Evolutionary conservation across 2,113 vertebrate genomes (phyloP), one percentile per base, ranked within the genome.

Genomic region (Aptenodytes patagonicus): DNA sequence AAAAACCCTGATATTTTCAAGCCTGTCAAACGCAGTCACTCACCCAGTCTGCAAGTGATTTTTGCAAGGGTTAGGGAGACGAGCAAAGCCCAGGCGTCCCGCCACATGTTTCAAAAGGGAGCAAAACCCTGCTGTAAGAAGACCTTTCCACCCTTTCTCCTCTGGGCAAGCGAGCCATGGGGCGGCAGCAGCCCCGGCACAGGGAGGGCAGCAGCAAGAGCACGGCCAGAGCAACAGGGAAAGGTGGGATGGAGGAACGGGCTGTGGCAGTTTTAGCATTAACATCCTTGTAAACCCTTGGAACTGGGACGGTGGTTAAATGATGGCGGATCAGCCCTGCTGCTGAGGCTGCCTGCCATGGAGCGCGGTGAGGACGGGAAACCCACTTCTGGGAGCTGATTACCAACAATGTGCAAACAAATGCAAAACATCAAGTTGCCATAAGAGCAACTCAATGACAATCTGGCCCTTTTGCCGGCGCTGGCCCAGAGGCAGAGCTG

Each of bases 41-140:
- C 72, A 4, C 15, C 2, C 60, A 0, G 32, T 0, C 4, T 40
- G 18, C 9, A 12, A 38, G 47, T 7, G 81, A 14, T 13, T 60
- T 57, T 66, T 65, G 82, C 49, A 11, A 9, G 24, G 65, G 1
- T 7, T 26, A 11, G 28, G 36, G 32, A 60, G 12, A 13, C 0
- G 5, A 42, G 58, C 34, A 9, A 31, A 77, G 36, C 42, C 47
- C 36, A 6, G 51, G 14, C 26, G 9, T 32, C 51, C 34, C 3
- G 4, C 4, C 64, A 34, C 36, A 10, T 2, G 3, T 4, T 47
- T 36, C 73, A 22, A 26, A 54, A n/a, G 9, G 42, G 21, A 64
- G 57, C 16, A 40, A 54, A 60, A 36, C 3, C 51, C 77, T 10
- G 1, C 3, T 13, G 68, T 4, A 15, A 20, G 44, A 25, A 51